Base-by-base conservation (phyloP, 2,113 vertebrate genomes). In the Peromyscus maniculatus region DNA sequence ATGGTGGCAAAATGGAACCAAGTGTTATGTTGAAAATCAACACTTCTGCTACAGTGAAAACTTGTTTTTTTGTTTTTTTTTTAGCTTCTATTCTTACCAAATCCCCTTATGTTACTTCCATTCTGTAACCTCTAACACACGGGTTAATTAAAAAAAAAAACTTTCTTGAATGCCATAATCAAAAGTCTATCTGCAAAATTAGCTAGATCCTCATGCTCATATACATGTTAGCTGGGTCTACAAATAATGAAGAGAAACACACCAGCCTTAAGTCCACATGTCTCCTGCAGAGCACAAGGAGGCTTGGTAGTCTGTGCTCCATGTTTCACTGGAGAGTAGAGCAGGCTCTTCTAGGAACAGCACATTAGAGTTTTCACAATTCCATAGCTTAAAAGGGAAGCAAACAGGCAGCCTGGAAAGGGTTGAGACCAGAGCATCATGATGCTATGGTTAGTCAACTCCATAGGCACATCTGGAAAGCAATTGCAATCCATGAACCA, bases 401-500 rank as follows among this genome's bases (percentile, higher is more conserved):
- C 52, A 91, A 87, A 91, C 26, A 95, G 13, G 43, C 26, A 36
- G n/a, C 7, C 93, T 75, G 39, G 87, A 84, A 77, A 80, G n/a
- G 43, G 19, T 22, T 95, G 96, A 57, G 33, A 39, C 43, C 8
- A 84, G 95, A 91, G 94, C 71, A 90, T 72, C 89, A 69, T 82
- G 94, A 98, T 98, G 95, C 72, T 0, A 0, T 94, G 94, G 96
- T 66, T 98, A 98, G 91, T 78, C 97, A 78, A 91, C 74, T 96
- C 94, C 90, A 57, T n/a, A 93, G 94, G 64, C 97, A 98, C 98
- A 98, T 98, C 98, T 99, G 98, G 98, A 91, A 80, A 97, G 90
- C 94, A 97, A 98, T 95, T 97, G 93, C 66, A 97, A 83, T 87
- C 95, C 96, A 87, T 86, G 88, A 97, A 79, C 97, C 93, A 93